phyloP scores from a whole-genome alignment of 2,113 vertebrate species.

The Manacus vitellinus region DNA sequence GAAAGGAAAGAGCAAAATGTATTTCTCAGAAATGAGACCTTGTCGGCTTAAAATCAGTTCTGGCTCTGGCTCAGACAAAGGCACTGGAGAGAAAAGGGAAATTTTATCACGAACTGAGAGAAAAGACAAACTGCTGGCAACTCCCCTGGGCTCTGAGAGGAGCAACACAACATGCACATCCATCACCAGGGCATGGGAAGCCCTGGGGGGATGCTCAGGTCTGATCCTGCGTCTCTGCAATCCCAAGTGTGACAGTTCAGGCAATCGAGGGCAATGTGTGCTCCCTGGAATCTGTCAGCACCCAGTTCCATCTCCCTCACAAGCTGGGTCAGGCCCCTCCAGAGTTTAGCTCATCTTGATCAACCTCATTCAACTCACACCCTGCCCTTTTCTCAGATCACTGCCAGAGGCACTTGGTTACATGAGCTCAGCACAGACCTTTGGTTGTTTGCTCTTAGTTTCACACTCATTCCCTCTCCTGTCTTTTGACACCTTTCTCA shows the following conservation, averaged over 20 bases:
- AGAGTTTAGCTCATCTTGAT: slow-evolving; percentile 3
- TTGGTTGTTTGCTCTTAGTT: background rate
- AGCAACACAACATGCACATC: background rate
- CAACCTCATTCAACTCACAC: background rate
- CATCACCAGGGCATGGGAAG: background rate
- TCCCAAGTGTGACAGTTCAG: background rate
- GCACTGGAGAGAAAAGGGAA: background rate
- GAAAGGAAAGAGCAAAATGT: background rate
- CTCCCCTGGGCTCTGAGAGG: background rate
- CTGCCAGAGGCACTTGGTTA: background rate
- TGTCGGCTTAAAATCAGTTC: background rate
- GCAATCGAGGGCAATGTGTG: background rate
- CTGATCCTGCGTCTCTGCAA: slow-evolving; percentile 12
- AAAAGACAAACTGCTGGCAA: slow-evolving; percentile 6
- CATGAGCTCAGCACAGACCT: background rate
- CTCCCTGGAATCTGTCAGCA: background rate
- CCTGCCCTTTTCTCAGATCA: background rate
- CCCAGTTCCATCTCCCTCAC: background rate
- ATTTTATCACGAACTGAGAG: background rate
- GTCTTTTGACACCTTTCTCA: background rate
- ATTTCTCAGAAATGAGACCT: slow-evolving; percentile 21
- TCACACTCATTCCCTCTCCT: background rate
- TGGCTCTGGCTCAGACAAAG: background rate
- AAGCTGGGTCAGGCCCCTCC: slow-evolving; percentile 52
- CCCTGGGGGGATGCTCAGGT: slow-evolving; percentile 5